Percentiles rank a stretch among this genome's conserved stretches.
These are phyloP conservation scores for Camponotus floridanus DNA, from an alignment of 1,140 invertebrate genomes.

Conservation along the genomic window DNA sequence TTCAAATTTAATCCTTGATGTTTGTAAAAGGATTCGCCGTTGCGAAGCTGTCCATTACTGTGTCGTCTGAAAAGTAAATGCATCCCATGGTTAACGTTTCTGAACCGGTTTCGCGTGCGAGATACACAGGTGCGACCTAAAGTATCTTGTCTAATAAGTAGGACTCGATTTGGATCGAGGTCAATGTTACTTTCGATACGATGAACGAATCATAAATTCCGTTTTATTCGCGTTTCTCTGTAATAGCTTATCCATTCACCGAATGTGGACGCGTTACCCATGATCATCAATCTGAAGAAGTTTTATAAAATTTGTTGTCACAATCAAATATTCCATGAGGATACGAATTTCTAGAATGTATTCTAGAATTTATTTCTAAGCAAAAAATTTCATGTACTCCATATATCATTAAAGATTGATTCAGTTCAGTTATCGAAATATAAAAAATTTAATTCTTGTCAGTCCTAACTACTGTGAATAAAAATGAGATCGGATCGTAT, in stretches of 20 bases:
- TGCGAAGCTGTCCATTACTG: conserved; percentile 32
- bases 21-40: conserved; percentile 22
- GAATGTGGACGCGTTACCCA: background rate
- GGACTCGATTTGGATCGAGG: conserved; percentile 30
- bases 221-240: background rate
- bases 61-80: conserved; percentile 50
- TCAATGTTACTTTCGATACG: conserved; percentile 33
- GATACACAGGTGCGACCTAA: conserved; percentile 23
- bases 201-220: background rate
- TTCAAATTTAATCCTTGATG: conserved; percentile 19
- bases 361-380: too few relatives aligned
- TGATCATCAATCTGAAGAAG: background rate
- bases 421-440: too few relatives aligned
- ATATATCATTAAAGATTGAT: too few relatives aligned
- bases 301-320: too few relatives aligned
- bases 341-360: too few relatives aligned
- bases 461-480: too few relatives aligned
- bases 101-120: conserved; percentile 22
- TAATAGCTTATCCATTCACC: background rate
- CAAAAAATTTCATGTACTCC: too few relatives aligned
- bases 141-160: conserved; percentile 49
- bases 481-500: too few relatives aligned
- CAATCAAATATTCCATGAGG: too few relatives aligned
- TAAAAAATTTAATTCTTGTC: too few relatives aligned
- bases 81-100: background rate